phyloP scores from a whole-genome alignment of 2,888 invertebrate species.

The Cheilosia scutellata region DNA sequence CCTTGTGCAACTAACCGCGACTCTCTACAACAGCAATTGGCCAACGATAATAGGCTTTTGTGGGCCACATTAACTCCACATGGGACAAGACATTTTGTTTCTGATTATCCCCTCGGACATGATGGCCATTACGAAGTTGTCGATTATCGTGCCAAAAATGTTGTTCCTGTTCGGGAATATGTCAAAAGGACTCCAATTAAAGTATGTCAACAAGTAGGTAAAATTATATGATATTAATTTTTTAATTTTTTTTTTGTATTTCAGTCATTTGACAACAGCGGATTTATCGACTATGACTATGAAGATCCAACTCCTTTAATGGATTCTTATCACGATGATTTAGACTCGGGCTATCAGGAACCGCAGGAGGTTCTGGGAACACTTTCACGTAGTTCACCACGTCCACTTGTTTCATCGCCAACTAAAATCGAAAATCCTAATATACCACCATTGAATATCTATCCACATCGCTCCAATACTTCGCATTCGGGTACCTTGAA shows the following conservation, averaged over 20 bases:
- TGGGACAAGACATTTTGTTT: slow-evolving; percentile 91
- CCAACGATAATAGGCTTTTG: slow-evolving; percentile 88
- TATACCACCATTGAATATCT: slow-evolving; percentile 89
- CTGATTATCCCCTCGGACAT: slow-evolving; percentile 86
- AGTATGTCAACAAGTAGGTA: slow-evolving; percentile 77
- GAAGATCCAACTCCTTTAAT: slow-evolving; percentile 91
- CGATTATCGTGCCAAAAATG: slow-evolving; percentile 84
- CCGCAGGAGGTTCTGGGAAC: slow-evolving; percentile 84
- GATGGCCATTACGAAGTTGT: slow-evolving; percentile 90
- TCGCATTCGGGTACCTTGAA: slow-evolving; percentile 83
- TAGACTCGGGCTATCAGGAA: slow-evolving; percentile 85
- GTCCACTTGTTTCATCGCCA: slow-evolving; percentile 91
- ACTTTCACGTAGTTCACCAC: slow-evolving; percentile 82
- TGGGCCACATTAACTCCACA: slow-evolving; percentile 95
- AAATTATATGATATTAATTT: background rate
- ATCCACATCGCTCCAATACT: slow-evolving; percentile 84
- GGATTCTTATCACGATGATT: slow-evolving; percentile 89
- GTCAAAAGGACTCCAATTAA: slow-evolving; percentile 82
- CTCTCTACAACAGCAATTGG: slow-evolving; percentile 84
- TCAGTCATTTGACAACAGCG: slow-evolving; percentile 88
- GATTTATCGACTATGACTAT: slow-evolving; percentile 92
- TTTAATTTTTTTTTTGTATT: slow-evolving; percentile 34
- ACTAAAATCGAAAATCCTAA: slow-evolving; percentile 93
- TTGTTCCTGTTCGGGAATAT: slow-evolving; percentile 80
- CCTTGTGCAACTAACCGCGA: slow-evolving; percentile 85